Evolutionary conservation across 2,113 vertebrate species (phyloP), one percentile per base, ranked within the genome.

Genomic region (Aphelocoma coerulescens): DNA sequence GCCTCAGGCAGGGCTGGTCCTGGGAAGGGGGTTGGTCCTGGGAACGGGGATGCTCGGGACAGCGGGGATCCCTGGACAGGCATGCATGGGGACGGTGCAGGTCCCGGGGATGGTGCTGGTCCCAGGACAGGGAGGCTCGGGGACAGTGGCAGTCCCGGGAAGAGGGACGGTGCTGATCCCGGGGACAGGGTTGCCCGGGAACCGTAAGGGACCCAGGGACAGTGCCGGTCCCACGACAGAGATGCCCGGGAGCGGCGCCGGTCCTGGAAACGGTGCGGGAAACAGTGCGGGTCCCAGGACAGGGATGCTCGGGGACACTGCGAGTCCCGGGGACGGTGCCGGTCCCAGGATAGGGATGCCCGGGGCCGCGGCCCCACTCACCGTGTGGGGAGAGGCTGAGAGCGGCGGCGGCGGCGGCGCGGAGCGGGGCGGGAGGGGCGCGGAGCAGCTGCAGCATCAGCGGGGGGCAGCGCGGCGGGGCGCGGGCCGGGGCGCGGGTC

Each of bases 381-480:
- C 98, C 98, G 96, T 96, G 98, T 27, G 98, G 98, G 72, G 94
- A 95, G 30, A 99, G 94, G 95, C 98, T 99, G 16, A 98, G 67
- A 28, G 99, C 97, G 3, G 98, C 97, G 81, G 99, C 98, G 10
- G 97, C 13, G 88, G 84, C 27, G 96, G 86, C 17, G 81, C 85
- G 86, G 93, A 63, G 63, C 58, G 24, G 96, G 63, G 62, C 91
- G 65, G 87, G 78, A 13, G 62, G 96, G 9, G 80, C 30, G 41
- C 93, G 97, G 91, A 99, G 98, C 37, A 99, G 97, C 94, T 99
- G 98, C 98, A 99, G 98, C 98, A 99, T 99, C 97, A 98, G 98
- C 44, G 49, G 2, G 39, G 92, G 92, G 3, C 94, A 90, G 82
- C 89, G 91, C 88, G 71, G 78, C 3, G 49, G 69, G 48, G 44